Percentiles rank a stretch among this genome's conserved stretches.
These are phyloP conservation scores for Spinus pinus DNA, from an alignment of 2,797 vertebrate species.

Conservation along the genomic window DNA sequence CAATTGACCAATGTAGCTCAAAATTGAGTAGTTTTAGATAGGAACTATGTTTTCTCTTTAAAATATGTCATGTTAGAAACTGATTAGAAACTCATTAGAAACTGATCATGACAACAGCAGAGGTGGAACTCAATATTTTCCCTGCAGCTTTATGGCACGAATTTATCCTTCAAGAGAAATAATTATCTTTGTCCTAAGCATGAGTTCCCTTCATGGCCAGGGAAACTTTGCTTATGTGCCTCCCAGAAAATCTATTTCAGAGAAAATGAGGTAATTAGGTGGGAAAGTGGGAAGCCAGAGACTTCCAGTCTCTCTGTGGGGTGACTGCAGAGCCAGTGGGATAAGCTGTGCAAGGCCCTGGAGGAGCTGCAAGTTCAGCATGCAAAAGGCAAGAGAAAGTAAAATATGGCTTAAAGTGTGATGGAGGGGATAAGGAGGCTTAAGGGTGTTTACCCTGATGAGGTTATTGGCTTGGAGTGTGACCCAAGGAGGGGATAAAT, in stretches of 20 bases:
- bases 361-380: neutral
- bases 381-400: conserved; percentile 7
- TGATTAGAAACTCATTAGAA: neutral
- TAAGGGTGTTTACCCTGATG: conserved; percentile 48
- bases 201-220: neutral
- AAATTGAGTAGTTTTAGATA: neutral
- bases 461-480: conserved; percentile 52
- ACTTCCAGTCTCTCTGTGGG: neutral
- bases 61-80: neutral
- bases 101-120: accelerated
- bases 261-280: neutral
- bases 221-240: neutral
- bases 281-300: neutral
- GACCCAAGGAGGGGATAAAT: conserved; percentile 59
- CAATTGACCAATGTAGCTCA: neutral
- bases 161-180: neutral
- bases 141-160: neutral
- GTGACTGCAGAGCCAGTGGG: neutral
- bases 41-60: neutral
- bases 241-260: neutral
- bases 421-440: conserved; percentile 56
- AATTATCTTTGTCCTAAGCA: neutral
- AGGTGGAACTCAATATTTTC: neutral
- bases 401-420: conserved; percentile 33
- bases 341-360: neutral